phyloP scores from a whole-genome alignment of 2,797 vertebrate genomes.

The Morus bassanus region DNA sequence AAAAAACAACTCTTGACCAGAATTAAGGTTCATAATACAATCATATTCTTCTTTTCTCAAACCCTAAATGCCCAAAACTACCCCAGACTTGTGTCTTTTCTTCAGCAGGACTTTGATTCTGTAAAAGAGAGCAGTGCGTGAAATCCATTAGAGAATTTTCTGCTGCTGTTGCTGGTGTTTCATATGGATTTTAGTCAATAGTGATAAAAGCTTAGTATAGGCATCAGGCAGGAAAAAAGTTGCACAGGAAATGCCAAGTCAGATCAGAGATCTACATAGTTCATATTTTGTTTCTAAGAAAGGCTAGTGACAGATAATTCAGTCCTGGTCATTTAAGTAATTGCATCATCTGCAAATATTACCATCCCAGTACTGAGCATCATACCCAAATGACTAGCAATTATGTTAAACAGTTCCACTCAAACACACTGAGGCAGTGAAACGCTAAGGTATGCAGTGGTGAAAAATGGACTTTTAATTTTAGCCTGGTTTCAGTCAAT shows the following conservation, averaged over 20 bases:
- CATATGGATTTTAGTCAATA: conserved; percentile 1
- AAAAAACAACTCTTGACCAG: background rate
- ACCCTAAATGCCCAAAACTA: background rate
- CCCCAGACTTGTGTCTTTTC: background rate
- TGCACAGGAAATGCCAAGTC: conserved; percentile 11
- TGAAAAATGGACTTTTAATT: conserved; percentile 36
- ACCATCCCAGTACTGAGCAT: background rate
- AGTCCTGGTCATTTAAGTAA: conserved; percentile 24
- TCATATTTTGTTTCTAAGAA: conserved; percentile 12
- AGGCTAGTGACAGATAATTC: conserved; percentile 25
- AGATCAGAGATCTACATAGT: background rate
- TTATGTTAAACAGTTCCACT: conserved; percentile 14
- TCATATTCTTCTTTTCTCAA: background rate
- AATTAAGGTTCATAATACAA: background rate
- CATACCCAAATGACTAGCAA: background rate
- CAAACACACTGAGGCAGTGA: background rate
- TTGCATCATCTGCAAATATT: conserved; percentile 44
- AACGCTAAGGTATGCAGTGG: background rate
- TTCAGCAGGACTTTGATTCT: background rate
- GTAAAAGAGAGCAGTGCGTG: background rate
- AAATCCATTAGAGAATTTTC: background rate
- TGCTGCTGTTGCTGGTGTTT: background rate
- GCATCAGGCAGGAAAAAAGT: background rate
- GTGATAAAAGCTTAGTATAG: background rate
- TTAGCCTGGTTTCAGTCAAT: background rate